Base-by-base conservation (phyloP, 2,888 invertebrate genomes). In the Tachystola acroxantha region DNA sequence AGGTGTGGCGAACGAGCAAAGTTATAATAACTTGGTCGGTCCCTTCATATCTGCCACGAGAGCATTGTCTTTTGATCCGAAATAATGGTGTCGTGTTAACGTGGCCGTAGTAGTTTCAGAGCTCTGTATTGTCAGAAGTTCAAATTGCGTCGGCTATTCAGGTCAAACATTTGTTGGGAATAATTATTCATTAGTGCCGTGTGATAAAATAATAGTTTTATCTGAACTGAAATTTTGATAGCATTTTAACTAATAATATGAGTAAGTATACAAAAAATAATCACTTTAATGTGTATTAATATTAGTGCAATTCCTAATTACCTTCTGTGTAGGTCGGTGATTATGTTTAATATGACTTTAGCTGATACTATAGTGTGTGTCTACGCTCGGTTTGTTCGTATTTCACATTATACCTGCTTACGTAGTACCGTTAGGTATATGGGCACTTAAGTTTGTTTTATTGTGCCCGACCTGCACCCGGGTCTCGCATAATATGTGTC, bases 1-100 rank as follows among this genome's bases (percentile, higher is more conserved):
- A 78, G 73, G 77, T 76, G 72, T 67, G 70, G 68, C 64, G 70
- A 75, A 79, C 67, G 77, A 74, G 71, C 66, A 64, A 81, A 84
- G 74, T 84, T 82, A 75, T 81, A 79, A 79, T 81, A 80, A 81
- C 67, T 81, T 74, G 48, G 70, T 64, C 65, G 55, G 51, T 64
- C 59, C 64, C 64, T 66, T 70, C 64, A 57, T 61, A 56, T 64
- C 55, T 53, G 50, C 53, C 53, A 55, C 50, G 55, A 58, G 59
- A 62, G 59, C 57, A 67, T 71, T 76, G 67, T 76, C 70, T 74
- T 69, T 62, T 67, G 68, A 71, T 68, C 64, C 61, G 52, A 62
- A 68, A 60, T 65, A 55, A 68, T 59, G 49, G 44, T 45, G 40
- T 46, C 49, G 53, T 58, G 55, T 57, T 54, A 51, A 31, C 11